phyloP scores from a whole-genome alignment of 2,113 vertebrate genomes.

The Mesitornis unicolor region DNA sequence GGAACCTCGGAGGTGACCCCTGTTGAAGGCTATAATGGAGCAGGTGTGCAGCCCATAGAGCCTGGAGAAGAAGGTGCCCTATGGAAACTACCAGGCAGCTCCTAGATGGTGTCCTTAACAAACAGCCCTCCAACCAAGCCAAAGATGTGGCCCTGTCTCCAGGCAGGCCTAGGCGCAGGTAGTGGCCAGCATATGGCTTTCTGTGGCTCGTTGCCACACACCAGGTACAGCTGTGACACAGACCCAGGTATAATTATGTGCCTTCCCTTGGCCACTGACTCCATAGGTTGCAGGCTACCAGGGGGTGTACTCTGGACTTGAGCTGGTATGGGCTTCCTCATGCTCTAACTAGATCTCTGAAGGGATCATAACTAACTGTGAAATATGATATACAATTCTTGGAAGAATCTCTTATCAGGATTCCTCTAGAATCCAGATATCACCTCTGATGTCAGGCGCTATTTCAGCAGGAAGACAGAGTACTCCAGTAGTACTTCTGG shows the following conservation, averaged over 20 bases:
- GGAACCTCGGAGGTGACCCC: fast-evolving
- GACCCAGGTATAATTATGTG: fast-evolving
- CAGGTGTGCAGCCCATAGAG: background rate
- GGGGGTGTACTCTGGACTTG: background rate
- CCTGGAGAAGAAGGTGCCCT: background rate
- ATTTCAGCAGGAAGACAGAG: background rate
- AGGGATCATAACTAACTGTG: background rate
- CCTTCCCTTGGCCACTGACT: background rate
- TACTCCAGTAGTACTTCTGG: background rate
- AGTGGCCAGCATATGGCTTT: fast-evolving
- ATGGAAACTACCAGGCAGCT: background rate
- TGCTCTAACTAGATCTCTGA: background rate
- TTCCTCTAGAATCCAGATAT: background rate
- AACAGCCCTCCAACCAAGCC: background rate
- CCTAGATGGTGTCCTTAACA: background rate
- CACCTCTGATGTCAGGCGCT: background rate
- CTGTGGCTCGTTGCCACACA: fast-evolving
- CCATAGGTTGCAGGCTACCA: no score
- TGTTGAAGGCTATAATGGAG: background rate
- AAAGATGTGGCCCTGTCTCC: background rate
- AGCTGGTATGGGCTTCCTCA: background rate
- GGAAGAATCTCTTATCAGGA: background rate
- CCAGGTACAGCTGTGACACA: background rate
- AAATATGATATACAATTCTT: background rate
- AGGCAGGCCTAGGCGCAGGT: fast-evolving